phyloP scores from a whole-genome alignment of 92 coral and sea anemone genomes.

The Paramuricea clavata region DNA sequence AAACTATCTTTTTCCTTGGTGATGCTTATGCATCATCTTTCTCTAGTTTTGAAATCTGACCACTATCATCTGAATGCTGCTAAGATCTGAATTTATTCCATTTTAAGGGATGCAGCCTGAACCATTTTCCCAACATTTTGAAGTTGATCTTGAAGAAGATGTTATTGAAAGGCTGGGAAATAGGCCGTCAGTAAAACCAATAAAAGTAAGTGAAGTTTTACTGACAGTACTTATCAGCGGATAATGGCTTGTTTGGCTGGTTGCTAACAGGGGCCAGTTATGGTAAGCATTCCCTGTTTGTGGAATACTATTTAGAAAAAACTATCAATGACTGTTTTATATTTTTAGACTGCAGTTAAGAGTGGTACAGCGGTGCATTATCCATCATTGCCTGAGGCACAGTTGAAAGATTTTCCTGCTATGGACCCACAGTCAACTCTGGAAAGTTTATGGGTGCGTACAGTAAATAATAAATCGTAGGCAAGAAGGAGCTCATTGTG shows the following conservation, averaged over 20 bases:
- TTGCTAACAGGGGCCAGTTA: too few relatives aligned
- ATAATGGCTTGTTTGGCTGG: too few relatives aligned
- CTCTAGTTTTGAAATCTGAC: background rate
- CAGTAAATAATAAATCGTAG: background rate
- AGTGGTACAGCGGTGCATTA: slow-evolving; percentile 12
- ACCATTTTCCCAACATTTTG: slow-evolving; percentile 90
- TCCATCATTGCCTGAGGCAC: slow-evolving; percentile 1
- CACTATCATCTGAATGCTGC: background rate
- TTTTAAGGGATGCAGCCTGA: slow-evolving; percentile 54
- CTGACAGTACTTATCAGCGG: too few relatives aligned
- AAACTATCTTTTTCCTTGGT: background rate
- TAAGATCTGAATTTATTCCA: background rate
- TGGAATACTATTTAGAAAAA: background rate
- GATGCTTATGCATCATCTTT: background rate
- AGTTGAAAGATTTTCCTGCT: background rate
- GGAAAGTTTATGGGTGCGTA: slow-evolving; percentile 31
- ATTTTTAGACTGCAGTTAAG: background rate
- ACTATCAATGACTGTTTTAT: background rate
- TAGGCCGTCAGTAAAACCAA: background rate
- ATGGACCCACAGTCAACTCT: slow-evolving; percentile 3
- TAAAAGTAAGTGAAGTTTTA: slow-evolving; percentile 30
- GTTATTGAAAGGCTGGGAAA: slow-evolving; percentile 53
- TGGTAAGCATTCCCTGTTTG: too few relatives aligned
- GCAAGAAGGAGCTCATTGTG: too few relatives aligned
- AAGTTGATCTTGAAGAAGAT: slow-evolving; percentile 85